Conservation (phyloP, 2,888 invertebrate species). For the Frankliniella fusca region DNA sequence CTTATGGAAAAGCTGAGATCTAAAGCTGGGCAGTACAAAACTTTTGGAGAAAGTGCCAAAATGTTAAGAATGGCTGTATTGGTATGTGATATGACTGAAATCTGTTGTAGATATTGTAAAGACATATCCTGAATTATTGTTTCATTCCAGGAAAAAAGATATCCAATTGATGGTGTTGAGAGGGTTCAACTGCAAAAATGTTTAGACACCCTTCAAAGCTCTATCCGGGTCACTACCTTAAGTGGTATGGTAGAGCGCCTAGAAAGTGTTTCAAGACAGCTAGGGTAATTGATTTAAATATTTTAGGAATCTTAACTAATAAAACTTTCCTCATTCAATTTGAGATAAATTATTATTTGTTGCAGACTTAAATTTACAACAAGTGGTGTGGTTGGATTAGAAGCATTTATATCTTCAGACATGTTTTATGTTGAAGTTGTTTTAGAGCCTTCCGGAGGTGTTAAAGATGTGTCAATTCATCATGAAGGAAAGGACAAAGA, state of each 20-base stretch:
- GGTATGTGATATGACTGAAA: constrained; percentile 52
- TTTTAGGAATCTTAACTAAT: background rate
- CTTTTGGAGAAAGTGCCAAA: constrained; percentile 81
- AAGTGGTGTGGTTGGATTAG: constrained; percentile 72
- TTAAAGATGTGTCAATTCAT: constrained; percentile 87
- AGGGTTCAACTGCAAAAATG: constrained; percentile 83
- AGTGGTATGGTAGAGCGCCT: constrained; percentile 89
- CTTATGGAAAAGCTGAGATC: constrained; percentile 88
- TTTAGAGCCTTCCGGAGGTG: constrained; percentile 74
- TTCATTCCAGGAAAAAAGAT: constrained; percentile 73
- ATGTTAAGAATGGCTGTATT: constrained; percentile 79
- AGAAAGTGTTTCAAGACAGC: constrained; percentile 83
- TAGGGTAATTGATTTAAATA: constrained; percentile 57
- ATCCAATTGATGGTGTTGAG: constrained; percentile 79
- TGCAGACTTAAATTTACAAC: constrained; percentile 73
- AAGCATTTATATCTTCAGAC: constrained; percentile 88
- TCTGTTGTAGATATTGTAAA: constrained; percentile 30
- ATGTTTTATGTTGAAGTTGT: constrained; percentile 94
- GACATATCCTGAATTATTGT: constrained; percentile 29
- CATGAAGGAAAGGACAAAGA: constrained; percentile 76
- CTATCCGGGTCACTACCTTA: constrained; percentile 86
- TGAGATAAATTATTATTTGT: constrained; percentile 35
- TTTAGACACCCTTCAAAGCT: constrained; percentile 86
- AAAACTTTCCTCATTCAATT: background rate
- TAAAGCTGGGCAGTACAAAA: constrained; percentile 74